Percentiles rank a stretch among this genome's conserved stretches.
Evolutionary conservation across 2,113 vertebrate genomes (phyloP).

Genomic region (Baryphthengus martii): DNA sequence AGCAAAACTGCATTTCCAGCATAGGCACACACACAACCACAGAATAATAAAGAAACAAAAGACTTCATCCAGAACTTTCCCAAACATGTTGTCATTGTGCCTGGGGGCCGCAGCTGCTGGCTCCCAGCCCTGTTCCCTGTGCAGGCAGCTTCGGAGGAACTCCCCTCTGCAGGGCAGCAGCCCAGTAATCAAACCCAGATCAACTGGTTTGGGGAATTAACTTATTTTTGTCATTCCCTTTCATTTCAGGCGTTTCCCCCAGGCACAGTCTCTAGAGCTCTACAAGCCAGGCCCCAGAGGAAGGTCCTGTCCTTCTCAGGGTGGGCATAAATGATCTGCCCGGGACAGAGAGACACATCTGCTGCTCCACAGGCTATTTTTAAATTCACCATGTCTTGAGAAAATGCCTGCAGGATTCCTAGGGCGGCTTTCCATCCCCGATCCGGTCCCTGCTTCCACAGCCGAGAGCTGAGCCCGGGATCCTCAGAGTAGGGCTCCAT

Average conservation of each 20-base stretch:
- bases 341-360: neutral
- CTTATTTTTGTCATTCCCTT: neutral
- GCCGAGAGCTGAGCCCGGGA: rapidly evolving
- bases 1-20: constrained; percentile 14
- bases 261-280: neutral
- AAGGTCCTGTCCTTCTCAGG: neutral
- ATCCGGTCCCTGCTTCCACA: neutral
- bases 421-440: neutral
- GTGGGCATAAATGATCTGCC: neutral
- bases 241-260: neutral
- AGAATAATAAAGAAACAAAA: constrained; percentile 38
- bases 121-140: neutral
- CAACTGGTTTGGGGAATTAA: neutral
- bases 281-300: neutral
- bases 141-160: neutral
- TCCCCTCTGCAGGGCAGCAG: neutral
- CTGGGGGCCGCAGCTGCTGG: constrained; percentile 31
- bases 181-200: neutral
- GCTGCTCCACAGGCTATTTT: neutral
- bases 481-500: constrained; percentile 30
- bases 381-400: neutral
- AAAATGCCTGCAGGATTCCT: neutral
- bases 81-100: constrained; percentile 29
- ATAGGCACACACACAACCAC: neutral
- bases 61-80: constrained; percentile 34